Evolutionary conservation across 2,797 vertebrate species (phyloP).

Genomic region (Spheniscus humboldti): DNA sequence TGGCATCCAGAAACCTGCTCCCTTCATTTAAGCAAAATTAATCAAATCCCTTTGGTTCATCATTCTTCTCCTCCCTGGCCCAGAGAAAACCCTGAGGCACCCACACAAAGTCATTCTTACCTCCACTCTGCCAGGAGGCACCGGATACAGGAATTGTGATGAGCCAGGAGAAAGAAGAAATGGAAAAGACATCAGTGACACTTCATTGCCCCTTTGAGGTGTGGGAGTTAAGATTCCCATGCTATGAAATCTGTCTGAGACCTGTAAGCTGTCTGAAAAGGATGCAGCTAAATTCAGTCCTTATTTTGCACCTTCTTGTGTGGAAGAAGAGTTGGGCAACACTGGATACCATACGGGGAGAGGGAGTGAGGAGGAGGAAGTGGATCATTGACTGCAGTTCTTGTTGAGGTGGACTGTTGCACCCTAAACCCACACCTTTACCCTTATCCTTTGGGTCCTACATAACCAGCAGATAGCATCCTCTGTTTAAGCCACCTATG

Average conservation of each 20-base stretch:
- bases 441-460: not conserved
- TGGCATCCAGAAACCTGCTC: not conserved
- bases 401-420: not conserved
- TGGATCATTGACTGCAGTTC: not conserved
- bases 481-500: not conserved
- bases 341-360: accelerated
- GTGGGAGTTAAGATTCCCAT: not conserved
- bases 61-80: not conserved
- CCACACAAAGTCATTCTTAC: slow-evolving; percentile 76
- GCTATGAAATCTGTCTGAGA: not conserved
- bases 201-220: not conserved
- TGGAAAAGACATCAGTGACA: slow-evolving; percentile 36
- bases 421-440: not conserved
- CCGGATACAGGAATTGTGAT: slow-evolving; percentile 67
- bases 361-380: not conserved
- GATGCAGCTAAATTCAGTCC: not conserved
- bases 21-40: not conserved
- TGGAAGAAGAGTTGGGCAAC: not conserved
- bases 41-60: not conserved
- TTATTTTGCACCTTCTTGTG: not conserved
- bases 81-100: not conserved
- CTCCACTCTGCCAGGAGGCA: slow-evolving; percentile 87
- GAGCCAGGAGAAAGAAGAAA: slow-evolving; percentile 63
- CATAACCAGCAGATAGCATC: not conserved
- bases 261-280: not conserved